These are phyloP conservation scores for Xiphophorus birchmanni DNA, from an alignment of 2,797 vertebrate genomes.

Conservation along the genomic window DNA sequence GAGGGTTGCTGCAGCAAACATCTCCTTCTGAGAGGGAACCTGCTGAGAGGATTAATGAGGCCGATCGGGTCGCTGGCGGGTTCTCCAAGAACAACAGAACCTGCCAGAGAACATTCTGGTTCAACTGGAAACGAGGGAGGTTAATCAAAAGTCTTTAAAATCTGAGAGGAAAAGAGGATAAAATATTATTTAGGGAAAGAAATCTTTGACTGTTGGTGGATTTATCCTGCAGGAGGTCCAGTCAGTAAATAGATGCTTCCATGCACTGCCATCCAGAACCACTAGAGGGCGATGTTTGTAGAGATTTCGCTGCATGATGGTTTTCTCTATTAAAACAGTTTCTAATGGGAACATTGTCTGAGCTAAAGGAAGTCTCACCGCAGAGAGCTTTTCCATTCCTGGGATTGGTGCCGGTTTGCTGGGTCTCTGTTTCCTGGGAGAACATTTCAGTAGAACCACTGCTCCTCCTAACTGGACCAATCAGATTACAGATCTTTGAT, in stretches of 20 bases:
- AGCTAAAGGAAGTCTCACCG: not conserved
- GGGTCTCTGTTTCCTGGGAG: not conserved
- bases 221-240: not conserved
- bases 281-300: not conserved
- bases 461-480: not conserved
- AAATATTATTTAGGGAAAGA: not conserved
- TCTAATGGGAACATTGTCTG: not conserved
- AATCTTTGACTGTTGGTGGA: no score
- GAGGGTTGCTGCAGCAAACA: conserved; percentile 33
- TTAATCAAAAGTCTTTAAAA: not conserved
- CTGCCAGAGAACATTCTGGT: not conserved
- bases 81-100: not conserved
- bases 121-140: no score
- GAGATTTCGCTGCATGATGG: not conserved
- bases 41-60: conserved; percentile 1
- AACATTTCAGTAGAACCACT: not conserved
- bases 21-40: not conserved
- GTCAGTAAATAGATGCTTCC: not conserved
- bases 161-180: not conserved
- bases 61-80: not conserved
- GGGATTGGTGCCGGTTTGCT: not conserved
- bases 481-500: not conserved
- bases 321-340: no score
- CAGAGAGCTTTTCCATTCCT: not conserved
- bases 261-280: not conserved